phyloP scores from a whole-genome alignment of 2,888 invertebrate genomes.

The Drosophila siamana region DNA sequence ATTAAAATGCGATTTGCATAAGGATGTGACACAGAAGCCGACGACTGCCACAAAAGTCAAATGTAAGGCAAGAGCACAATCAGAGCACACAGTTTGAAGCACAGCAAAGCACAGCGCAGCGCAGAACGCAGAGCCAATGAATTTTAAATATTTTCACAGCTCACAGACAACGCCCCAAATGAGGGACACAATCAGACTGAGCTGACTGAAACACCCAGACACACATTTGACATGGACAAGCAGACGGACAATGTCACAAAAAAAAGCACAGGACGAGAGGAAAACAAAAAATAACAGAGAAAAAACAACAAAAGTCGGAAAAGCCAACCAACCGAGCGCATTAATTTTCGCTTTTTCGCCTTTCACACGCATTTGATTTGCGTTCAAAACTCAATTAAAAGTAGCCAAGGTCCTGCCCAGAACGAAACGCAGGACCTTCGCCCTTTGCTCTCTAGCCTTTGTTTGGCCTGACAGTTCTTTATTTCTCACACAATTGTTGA shows the following conservation, averaged over 20 bases:
- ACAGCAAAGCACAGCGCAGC: background rate
- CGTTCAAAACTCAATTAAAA: slow-evolving; percentile 75
- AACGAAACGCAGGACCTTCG: slow-evolving; percentile 14
- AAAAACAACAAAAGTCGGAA: slow-evolving; percentile 35
- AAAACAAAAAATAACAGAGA: slow-evolving; percentile 2
- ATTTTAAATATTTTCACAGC: slow-evolving; percentile 69
- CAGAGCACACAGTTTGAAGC: slow-evolving; percentile 7
- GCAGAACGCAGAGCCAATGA: slow-evolving; percentile 59
- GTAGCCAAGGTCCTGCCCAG: slow-evolving; percentile 40
- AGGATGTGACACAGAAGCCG: slow-evolving; percentile 49
- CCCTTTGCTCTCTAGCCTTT: too few species aligned
- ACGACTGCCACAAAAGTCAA: slow-evolving; percentile 50
- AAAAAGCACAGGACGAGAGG: slow-evolving; percentile 14
- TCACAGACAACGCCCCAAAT: slow-evolving; percentile 42
- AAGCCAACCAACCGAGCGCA: slow-evolving; percentile 68
- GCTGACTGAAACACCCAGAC: slow-evolving; percentile 20
- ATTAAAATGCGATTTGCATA: slow-evolving; percentile 80
- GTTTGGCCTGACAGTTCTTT: slow-evolving; percentile 18
- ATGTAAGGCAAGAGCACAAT: slow-evolving; percentile 42
- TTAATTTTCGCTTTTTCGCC: slow-evolving; percentile 69
- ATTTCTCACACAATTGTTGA: slow-evolving; percentile 35
- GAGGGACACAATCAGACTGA: slow-evolving; percentile 37
- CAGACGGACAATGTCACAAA: slow-evolving; percentile 15
- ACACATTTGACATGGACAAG: slow-evolving; percentile 22
- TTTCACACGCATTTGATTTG: slow-evolving; percentile 68